A percentile compares a stretch with the other conserved stretches of the same genome.
phyloP scores from a whole-genome alignment of 2,113 vertebrate genomes.

The Emydura subglobosa region DNA sequence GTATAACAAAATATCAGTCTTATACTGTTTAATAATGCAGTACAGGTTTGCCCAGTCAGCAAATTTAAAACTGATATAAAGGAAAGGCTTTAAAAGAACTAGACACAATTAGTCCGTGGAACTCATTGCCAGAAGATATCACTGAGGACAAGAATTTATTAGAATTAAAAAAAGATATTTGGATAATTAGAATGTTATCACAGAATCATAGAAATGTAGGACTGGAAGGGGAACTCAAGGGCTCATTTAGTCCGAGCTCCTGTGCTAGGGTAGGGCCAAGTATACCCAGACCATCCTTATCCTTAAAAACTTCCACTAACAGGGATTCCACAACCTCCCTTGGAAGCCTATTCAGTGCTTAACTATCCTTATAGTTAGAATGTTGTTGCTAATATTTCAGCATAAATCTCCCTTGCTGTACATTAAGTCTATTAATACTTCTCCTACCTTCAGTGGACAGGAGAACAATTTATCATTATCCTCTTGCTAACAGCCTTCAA shows the following conservation, averaged over 20 bases:
- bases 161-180: neutral
- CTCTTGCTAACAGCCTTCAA: no score
- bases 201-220: neutral
- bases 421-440: no score
- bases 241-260: neutral
- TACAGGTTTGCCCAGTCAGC: neutral
- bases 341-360: neutral
- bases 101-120: neutral
- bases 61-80: neutral
- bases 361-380: neutral
- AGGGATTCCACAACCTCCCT: neutral
- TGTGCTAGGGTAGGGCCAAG: neutral
- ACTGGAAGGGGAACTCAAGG: neutral
- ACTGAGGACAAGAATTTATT: neutral
- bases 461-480: no score
- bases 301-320: neutral
- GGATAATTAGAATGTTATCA: neutral
- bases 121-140: neutral
- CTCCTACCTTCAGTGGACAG: no score
- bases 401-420: no score
- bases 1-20: neutral
- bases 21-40: neutral
- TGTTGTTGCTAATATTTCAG: neutral
- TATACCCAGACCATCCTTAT: neutral
- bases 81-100: neutral